Base-by-base conservation (phyloP, 1,140 invertebrate genomes). In the Camponotus pennsylvanicus region DNA sequence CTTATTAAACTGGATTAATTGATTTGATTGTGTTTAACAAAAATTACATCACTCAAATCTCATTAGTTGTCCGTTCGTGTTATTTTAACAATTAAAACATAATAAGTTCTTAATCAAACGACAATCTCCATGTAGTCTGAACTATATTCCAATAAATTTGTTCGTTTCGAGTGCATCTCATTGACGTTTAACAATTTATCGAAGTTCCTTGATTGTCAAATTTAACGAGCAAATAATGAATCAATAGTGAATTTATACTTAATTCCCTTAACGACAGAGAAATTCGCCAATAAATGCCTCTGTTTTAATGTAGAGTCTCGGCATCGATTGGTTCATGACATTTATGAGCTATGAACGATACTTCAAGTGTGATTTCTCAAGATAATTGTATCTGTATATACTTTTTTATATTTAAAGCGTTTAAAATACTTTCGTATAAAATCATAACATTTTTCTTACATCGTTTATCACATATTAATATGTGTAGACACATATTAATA, bases 71-170 rank as follows among this genome's bases (percentile, higher is more conserved):
- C 15, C 67, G 3, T 45, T 59, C 40, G 37, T 9, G 40, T 18
- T 83, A 37, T 18, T 83, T 49, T 8, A 40, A 40, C 55, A 61
- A 83, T 83, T 61, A 27, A 83, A 73, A 45, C 27, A 34, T 45
- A 83, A 83, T 40, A 73, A 73, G 69, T 83, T 71, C 69, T 83
- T 83, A 83, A 83, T 42, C 40, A 83, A 83, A 55, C 55, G 27
- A 83, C 79, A 61, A 83, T 83, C 55, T 71, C 37, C 61, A 55
- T 49, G 40, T 27, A 73, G 7, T 61, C 79, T 73, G 27, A 83
- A 49, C 40, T 83, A 73, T 82, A 73, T 83, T 32, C 69, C 40
- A 40, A 83, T 83, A 73, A 83, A 73, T 83, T 61, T 13, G n/a
- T 73, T 9, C 34, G 21, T 83, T 83, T 83, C 55, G 49, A 83